Conservation (phyloP, 2,888 invertebrate genomes). For the Pyrochroa serraticornis region DNA sequence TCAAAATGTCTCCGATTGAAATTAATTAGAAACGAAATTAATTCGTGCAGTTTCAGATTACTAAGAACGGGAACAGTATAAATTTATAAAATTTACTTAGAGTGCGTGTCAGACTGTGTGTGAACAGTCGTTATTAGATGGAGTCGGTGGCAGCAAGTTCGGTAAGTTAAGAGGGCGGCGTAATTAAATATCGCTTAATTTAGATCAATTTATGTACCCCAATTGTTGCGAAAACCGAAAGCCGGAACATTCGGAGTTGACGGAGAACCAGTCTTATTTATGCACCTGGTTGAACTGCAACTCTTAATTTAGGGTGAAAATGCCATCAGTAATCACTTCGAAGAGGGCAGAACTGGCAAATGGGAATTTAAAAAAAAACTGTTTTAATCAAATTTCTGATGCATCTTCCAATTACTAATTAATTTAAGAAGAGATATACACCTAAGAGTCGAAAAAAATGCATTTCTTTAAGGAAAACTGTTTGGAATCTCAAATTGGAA, state of each 20-base stretch:
- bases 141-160: conserved; percentile 22
- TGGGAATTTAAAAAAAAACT: no score
- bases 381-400: no score
- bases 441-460: no score
- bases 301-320: conserved; percentile 6
- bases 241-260: conserved; percentile 34
- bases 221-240: conserved; percentile 44
- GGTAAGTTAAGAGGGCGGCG: conserved; percentile 37
- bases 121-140: conserved; percentile 26
- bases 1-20: conserved; percentile 12
- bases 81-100: conserved; percentile 48
- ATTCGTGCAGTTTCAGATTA: conserved; percentile 38
- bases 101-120: conserved; percentile 41
- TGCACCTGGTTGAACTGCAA: conserved; percentile 40
- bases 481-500: no score
- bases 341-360: no score
- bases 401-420: no score
- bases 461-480: no score
- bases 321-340: no score
- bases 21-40: conserved; percentile 38
- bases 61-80: conserved; percentile 39
- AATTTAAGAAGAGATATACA: no score
- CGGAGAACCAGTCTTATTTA: conserved; percentile 33
- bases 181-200: conserved; percentile 54
- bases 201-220: conserved; percentile 52